phyloP scores from a whole-genome alignment of 2,888 invertebrate genomes.

The Crioceris asparagi region DNA sequence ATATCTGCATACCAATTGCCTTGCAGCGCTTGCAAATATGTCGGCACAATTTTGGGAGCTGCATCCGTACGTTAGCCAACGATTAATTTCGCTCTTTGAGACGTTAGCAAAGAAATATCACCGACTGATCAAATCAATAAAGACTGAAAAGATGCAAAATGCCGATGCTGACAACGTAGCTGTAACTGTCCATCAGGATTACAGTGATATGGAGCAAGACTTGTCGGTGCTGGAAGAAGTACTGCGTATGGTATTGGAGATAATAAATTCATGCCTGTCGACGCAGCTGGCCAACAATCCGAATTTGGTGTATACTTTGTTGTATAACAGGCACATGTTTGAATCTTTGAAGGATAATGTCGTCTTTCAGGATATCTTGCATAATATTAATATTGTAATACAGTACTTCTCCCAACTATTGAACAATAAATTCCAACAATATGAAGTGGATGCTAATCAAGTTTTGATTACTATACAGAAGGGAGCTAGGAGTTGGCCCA shows the following conservation, averaged over 20 bases:
- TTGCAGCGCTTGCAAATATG: conserved; percentile 98
- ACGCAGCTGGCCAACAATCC: conserved; percentile 80
- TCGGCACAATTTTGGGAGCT: conserved; percentile 84
- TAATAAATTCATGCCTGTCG: conserved; percentile 88
- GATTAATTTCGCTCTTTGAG: conserved; percentile 84
- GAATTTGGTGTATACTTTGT: conserved; percentile 87
- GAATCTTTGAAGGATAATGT: conserved; percentile 76
- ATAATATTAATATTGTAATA: conserved; percentile 87
- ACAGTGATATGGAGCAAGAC: conserved; percentile 59
- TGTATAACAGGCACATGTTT: conserved; percentile 89
- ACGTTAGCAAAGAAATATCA: conserved; percentile 80
- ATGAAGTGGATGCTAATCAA: conserved; percentile 72
- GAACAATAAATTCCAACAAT: conserved; percentile 45
- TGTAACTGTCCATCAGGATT: conserved; percentile 25
- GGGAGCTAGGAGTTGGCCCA: conserved; percentile 88
- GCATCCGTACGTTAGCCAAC: conserved; percentile 93
- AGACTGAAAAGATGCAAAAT: conserved; percentile 18
- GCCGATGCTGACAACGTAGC: conserved; percentile 20
- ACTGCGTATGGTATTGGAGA: conserved; percentile 91
- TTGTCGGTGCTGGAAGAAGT: conserved; percentile 69
- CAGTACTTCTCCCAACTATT: conserved; percentile 58
- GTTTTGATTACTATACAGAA: conserved; percentile 83
- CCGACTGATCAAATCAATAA: conserved; percentile 43
- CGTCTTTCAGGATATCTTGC: conserved; percentile 85
- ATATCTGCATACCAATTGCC: conserved; percentile 95